Conservation (phyloP, 2,113 vertebrate species). For the Malurus alboscapulatus region DNA sequence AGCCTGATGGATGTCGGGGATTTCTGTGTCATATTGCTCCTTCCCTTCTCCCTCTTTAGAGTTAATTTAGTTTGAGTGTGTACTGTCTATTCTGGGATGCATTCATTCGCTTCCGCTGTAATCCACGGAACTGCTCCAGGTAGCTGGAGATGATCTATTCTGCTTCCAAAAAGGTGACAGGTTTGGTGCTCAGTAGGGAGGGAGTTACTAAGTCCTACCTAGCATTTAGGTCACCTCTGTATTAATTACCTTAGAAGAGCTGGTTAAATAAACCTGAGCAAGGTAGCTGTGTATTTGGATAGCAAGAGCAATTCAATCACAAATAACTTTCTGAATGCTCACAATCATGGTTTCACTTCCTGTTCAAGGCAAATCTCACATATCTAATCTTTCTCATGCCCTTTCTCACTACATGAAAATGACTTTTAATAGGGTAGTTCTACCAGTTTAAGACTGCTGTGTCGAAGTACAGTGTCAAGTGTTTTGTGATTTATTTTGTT, state of each 20-base stretch:
- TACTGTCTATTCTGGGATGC: background rate
- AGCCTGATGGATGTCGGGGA: background rate
- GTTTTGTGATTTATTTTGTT: slow-evolving; percentile 14
- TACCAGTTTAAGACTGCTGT: background rate
- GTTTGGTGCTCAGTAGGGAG: background rate
- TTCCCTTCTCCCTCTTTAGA: background rate
- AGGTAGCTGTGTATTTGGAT: background rate
- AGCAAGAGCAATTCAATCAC: background rate
- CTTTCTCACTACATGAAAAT: background rate
- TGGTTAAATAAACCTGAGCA: background rate
- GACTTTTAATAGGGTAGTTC: background rate
- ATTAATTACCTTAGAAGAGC: background rate
- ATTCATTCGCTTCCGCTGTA: background rate
- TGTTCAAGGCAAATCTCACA: background rate
- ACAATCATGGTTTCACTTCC: background rate
- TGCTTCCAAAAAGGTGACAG: background rate
- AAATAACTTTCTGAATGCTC: background rate
- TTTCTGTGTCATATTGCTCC: background rate
- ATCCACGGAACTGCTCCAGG: background rate
- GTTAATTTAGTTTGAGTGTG: background rate
- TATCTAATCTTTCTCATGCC: slow-evolving; percentile 43
- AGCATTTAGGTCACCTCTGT: background rate
- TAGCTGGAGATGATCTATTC: background rate
- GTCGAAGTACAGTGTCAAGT: background rate
- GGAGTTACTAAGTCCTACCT: background rate